Evolutionary conservation across 2,113 vertebrate species (phyloP).

Genomic region (Nansenia antarctica): DNA sequence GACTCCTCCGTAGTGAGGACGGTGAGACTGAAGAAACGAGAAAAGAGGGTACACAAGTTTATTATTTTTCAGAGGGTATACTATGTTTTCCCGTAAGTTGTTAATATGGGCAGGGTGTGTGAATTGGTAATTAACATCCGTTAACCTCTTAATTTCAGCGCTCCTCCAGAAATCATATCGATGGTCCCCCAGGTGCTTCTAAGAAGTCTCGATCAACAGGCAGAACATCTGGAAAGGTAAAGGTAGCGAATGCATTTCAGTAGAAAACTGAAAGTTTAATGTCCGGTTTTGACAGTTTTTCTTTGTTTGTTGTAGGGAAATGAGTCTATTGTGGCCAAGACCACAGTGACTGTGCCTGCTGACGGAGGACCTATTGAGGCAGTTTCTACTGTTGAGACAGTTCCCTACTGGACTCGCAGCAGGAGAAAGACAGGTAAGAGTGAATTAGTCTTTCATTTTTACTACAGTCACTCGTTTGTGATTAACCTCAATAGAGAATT

Average conservation of each 20-base stretch:
- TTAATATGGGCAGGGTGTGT: background rate
- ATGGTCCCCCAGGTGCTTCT: conserved; percentile 82
- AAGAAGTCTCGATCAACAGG: conserved; percentile 90
- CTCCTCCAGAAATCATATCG: conserved; percentile 86
- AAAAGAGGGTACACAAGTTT: conserved; percentile 83
- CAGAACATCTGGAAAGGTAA: conserved; percentile 79
- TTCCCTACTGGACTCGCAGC: conserved; percentile 85
- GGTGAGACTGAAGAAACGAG: conserved; percentile 87
- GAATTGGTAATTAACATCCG: background rate
- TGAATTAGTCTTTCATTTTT: background rate
- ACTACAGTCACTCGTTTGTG: background rate
- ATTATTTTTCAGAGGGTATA: background rate
- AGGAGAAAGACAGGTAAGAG: conserved; percentile 83
- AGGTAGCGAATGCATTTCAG: background rate
- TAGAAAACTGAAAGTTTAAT: background rate
- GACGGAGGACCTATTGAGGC: conserved; percentile 94
- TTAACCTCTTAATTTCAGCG: conserved; percentile 72
- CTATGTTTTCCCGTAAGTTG: background rate
- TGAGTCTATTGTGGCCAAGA: conserved; percentile 93
- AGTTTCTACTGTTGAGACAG: conserved; percentile 88
- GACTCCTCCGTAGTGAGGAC: conserved; percentile 88
- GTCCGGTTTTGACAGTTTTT: conserved; percentile 3
- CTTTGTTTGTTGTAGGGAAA: conserved; percentile 73
- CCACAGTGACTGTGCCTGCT: conserved; percentile 87
- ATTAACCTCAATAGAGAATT: background rate